Base-by-base conservation (phyloP, 1,140 invertebrate species). In the Lepidurus couesii region DNA sequence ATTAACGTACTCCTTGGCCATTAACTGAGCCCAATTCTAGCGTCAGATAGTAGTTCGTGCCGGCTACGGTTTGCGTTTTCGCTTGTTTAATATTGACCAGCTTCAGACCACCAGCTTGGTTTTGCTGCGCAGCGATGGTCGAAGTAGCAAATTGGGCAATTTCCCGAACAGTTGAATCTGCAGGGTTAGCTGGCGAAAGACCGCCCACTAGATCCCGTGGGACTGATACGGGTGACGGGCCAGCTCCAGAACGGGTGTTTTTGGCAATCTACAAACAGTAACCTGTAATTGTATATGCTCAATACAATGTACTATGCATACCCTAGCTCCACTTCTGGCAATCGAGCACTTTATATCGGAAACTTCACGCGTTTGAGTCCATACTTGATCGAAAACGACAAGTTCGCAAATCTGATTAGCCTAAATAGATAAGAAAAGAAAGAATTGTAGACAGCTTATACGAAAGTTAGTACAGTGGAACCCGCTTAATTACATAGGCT, bases 191-290 rank as follows among this genome's bases (percentile, higher is more conserved):
- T 42, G 78, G 74, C 10, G 9, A 75, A 9, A 75, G 21, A 21
- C 78, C 78, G 75, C 78, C 78, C 9, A 75, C 8, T 24, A 77
- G 53, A 21, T 16, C 42, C 16, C 4, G 76, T 13, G 44, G n/a
- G 24, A 8, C 13, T n/a, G 9, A 13, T n/a, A 7, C 13, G 7
- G 16, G 16, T 65, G 16, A 21, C 53, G 6, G 53, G 13, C 6
- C 8, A 65, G 13, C 53, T 7, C 34, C 34, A 34, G 34, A 34
- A 34, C 34, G 53, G 21, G 21, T n/a, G n/a, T 5, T 21, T 21
- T 65, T 65, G 16, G 53, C n/a, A 65, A 21, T 7, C 53, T 65
- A 65, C 53, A 65, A 34, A 34, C 34, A 34, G 34, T 34, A 34
- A 34, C 2, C 34, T 34, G 34, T 34, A 34, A 34, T 34, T 34